phyloP scores from a whole-genome alignment of 2,113 vertebrate genomes.

The Gallinago media region DNA sequence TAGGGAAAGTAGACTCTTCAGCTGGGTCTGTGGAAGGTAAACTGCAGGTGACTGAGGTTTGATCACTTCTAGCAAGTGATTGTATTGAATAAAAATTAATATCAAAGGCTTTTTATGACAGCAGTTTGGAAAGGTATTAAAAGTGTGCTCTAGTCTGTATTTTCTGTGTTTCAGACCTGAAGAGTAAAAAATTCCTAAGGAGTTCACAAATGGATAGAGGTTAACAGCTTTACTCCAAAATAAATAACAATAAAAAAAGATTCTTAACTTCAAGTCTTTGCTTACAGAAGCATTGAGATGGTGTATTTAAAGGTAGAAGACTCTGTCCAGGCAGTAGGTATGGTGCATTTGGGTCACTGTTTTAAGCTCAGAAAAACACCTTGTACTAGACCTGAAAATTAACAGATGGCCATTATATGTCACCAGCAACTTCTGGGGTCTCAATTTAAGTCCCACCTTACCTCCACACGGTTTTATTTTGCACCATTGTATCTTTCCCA shows the following conservation, averaged over 20 bases:
- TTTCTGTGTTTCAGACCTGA: not conserved
- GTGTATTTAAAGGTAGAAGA: not conserved
- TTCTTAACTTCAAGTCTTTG: not conserved
- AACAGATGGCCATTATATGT: not conserved
- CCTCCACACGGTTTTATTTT: not conserved
- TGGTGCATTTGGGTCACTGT: not conserved
- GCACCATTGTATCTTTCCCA: not conserved
- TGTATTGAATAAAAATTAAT: not conserved
- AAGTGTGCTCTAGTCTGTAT: not conserved
- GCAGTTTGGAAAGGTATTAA: not conserved
- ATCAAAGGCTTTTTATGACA: not conserved
- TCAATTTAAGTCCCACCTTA: not conserved
- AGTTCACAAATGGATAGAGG: not conserved
- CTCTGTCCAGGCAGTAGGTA: not conserved
- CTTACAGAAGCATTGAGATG: not conserved
- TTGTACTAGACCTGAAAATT: not conserved
- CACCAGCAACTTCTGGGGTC: not conserved
- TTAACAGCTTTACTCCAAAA: not conserved
- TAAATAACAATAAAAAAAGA: not conserved
- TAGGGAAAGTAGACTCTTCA: not conserved
- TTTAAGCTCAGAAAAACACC: not conserved
- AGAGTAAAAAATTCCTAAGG: not conserved
- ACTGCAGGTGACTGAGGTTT: not conserved
- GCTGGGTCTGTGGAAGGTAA: not conserved
- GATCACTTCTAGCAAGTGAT: not conserved